Conservation (phyloP, 2,888 invertebrate species). For the Oscheius sp. region DNA sequence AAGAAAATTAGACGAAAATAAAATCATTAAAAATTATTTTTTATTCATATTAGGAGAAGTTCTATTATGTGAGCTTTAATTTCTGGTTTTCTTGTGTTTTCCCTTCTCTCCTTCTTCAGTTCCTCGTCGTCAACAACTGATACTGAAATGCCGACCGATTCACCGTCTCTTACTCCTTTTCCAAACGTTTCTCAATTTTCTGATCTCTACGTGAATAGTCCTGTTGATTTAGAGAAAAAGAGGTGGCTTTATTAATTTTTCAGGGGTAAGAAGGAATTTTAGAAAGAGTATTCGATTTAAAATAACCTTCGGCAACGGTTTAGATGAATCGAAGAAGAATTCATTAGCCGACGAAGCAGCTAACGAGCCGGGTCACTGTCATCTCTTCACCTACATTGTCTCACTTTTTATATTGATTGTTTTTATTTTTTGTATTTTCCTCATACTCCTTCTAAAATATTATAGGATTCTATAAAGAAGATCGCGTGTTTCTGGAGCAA, state of each 20-base stretch:
- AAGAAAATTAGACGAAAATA: too few species aligned
- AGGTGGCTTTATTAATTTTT: background rate
- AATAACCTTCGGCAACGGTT: background rate
- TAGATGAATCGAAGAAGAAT: constrained; percentile 2
- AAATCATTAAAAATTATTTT: too few species aligned
- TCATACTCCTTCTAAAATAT: background rate
- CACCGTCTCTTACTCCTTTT: background rate
- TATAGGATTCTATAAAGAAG: background rate
- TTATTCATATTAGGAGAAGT: too few species aligned
- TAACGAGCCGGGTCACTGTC: background rate
- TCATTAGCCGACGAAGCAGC: background rate
- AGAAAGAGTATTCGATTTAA: background rate
- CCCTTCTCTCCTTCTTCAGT: background rate
- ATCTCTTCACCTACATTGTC: background rate
- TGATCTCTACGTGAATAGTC: background rate
- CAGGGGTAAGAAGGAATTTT: background rate
- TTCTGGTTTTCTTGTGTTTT: background rate
- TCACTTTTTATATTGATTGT: background rate
- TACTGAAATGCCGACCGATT: background rate
- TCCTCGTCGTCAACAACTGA: background rate
- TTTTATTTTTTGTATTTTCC: background rate
- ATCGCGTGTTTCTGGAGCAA: constrained; percentile 17
- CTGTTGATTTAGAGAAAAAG: background rate
- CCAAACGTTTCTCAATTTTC: background rate
- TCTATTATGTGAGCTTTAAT: too few species aligned